Conservation (phyloP, 2,797 vertebrate genomes). For the Fistularia commersonii region DNA sequence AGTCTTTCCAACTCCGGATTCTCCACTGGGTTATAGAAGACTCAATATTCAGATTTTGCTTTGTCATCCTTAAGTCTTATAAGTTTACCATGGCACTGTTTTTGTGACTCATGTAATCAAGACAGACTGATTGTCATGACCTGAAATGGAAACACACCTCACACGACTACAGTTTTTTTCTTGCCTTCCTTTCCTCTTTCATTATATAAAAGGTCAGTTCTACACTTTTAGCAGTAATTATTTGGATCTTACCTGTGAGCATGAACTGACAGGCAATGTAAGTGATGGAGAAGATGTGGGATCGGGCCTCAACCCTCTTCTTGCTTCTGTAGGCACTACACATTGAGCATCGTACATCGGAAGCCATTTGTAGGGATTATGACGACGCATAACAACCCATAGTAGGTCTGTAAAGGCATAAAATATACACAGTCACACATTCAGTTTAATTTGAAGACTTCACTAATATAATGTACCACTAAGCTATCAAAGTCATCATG, state of each 20-base stretch:
- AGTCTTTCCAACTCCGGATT: constrained; percentile 88
- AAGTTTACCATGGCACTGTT: no score
- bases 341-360: constrained; percentile 83
- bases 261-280: constrained; percentile 91
- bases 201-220: no score
- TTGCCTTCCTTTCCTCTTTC: no score
- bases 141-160: constrained; percentile 58
- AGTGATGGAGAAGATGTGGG: constrained; percentile 94
- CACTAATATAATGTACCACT: no score
- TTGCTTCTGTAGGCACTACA: constrained; percentile 86
- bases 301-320: constrained; percentile 87
- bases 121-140: constrained; percentile 91
- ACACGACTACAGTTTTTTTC: no score
- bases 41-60: no score
- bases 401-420: constrained; percentile 69
- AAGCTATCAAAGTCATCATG: constrained; percentile 80
- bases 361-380: constrained; percentile 90
- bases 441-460: no score
- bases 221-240: no score
- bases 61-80: no score
- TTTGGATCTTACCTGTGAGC: constrained; percentile 73
- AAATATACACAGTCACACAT: no score
- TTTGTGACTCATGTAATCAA: constrained; percentile 83
- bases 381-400: constrained; percentile 84
- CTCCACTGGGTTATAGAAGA: constrained; percentile 68